Evolutionary conservation across 2,797 vertebrate species (phyloP).

Genomic region (Phaenicophaeus curvirostris): DNA sequence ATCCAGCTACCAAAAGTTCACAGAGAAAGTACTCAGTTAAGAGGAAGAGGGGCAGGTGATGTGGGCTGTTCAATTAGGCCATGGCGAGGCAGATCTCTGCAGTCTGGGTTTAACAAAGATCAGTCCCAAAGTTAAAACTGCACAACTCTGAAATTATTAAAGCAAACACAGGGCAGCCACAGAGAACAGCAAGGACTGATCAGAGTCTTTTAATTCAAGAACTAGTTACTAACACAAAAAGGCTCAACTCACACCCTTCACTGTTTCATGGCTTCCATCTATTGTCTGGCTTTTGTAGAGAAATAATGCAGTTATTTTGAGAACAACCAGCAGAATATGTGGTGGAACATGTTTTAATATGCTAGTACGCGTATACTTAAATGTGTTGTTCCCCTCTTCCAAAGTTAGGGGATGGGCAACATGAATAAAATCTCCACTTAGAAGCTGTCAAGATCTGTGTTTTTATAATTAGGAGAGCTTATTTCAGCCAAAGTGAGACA

Average conservation of each 20-base stretch:
- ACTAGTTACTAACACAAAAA: not conserved
- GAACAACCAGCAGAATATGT: not conserved
- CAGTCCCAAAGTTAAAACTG: not conserved
- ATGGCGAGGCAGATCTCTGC: fast-evolving
- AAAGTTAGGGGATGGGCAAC: not conserved
- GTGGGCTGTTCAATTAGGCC: not conserved
- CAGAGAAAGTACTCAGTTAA: not conserved
- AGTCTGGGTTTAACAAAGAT: not conserved
- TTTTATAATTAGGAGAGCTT: conserved; percentile 29
- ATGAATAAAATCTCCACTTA: not conserved
- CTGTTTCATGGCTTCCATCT: not conserved
- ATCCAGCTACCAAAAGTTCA: not conserved
- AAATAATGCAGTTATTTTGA: not conserved
- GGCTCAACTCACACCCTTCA: not conserved
- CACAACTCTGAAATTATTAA: not conserved
- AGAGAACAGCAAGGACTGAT: not conserved
- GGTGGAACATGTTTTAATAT: not conserved
- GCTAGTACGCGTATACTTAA: not conserved
- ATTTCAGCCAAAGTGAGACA: conserved; percentile 14
- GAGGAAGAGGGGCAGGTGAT: not conserved
- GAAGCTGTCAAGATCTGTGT: not conserved
- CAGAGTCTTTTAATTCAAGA: not conserved
- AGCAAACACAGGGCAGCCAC: not conserved
- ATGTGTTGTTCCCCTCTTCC: not conserved
- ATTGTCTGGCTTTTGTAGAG: not conserved